Evolutionary conservation across 2,113 vertebrate genomes (phyloP).

Genomic region (Macrotus californicus): DNA sequence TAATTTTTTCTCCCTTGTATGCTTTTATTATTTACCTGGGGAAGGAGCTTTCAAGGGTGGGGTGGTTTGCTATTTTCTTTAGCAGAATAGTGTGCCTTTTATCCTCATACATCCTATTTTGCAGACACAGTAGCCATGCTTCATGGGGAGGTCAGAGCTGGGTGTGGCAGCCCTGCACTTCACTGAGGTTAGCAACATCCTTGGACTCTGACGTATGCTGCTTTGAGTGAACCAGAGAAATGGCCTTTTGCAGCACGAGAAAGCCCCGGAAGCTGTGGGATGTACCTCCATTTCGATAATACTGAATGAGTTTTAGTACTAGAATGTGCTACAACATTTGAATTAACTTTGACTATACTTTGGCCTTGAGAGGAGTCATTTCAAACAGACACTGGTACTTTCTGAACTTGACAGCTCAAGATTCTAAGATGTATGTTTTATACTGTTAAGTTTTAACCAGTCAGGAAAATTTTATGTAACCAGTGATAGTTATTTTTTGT

Average conservation of each 20-base stretch:
- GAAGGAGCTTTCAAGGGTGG: too few species aligned
- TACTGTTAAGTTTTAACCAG: slow-evolving; percentile 75
- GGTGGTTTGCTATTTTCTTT: too few species aligned
- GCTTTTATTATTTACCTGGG: too few species aligned
- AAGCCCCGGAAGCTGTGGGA: too few species aligned
- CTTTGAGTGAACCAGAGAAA: too few species aligned
- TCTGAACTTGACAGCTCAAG: slow-evolving; percentile 71
- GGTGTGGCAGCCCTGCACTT: slow-evolving; percentile 53
- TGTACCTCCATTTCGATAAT: slow-evolving; percentile 66
- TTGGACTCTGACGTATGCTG: slow-evolving; percentile 69
- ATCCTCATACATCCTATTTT: too few species aligned
- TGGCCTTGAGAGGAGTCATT: slow-evolving; percentile 59
- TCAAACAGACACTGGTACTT: too few species aligned
- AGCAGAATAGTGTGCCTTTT: too few species aligned
- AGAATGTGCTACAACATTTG: slow-evolving; percentile 69
- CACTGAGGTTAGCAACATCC: slow-evolving; percentile 42
- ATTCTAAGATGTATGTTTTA: slow-evolving; percentile 81
- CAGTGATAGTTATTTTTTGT: slow-evolving; percentile 69
- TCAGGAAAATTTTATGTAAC: slow-evolving; percentile 73
- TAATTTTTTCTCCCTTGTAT: too few species aligned
- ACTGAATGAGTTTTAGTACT: slow-evolving; percentile 74
- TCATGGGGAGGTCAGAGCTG: too few species aligned
- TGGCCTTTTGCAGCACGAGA: too few species aligned
- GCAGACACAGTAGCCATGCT: too few species aligned
- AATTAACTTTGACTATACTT: slow-evolving; percentile 72